Evolutionary conservation across 2,888 invertebrate species (phyloP).

Genomic region (Eupithecia tripunctaria): DNA sequence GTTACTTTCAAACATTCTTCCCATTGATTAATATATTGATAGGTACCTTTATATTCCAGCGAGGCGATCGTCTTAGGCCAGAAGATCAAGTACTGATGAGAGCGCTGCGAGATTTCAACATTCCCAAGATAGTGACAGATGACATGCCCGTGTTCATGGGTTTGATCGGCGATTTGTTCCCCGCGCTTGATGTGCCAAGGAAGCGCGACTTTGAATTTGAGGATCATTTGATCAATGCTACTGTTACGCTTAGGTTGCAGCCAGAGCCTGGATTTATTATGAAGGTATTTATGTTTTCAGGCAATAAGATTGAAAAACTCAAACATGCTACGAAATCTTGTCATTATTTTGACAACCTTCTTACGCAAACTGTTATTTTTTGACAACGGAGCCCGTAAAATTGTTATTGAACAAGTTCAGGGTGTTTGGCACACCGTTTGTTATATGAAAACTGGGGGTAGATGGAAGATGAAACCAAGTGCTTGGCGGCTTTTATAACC

Average conservation of each 20-base stretch:
- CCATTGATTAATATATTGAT: no score
- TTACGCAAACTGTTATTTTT: no score
- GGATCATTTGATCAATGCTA: conserved; percentile 89
- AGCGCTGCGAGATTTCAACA: conserved; percentile 96
- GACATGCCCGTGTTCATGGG: conserved; percentile 97
- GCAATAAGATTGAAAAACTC: no score
- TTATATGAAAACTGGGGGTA: no score
- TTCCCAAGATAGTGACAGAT: conserved; percentile 97
- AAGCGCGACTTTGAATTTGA: conserved; percentile 95
- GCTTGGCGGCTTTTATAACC: no score
- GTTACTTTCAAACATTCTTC: background rate
- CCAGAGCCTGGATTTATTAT: conserved; percentile 95
- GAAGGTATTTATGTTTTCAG: conserved; percentile 74
- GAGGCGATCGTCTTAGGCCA: conserved; percentile 89
- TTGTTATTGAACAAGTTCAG: no score
- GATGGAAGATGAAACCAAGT: no score
- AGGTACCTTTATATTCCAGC: conserved; percentile 58
- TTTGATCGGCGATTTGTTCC: conserved; percentile 96
- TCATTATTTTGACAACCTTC: no score
- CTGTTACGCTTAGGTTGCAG: conserved; percentile 92
- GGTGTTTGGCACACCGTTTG: no score
- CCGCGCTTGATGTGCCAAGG: conserved; percentile 95
- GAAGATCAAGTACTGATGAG: conserved; percentile 98
- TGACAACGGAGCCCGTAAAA: no score
- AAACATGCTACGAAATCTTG: no score